These are phyloP conservation scores for Lasius fuliginosus DNA, from an alignment of 2,888 invertebrate genomes.

Conservation along the genomic window DNA sequence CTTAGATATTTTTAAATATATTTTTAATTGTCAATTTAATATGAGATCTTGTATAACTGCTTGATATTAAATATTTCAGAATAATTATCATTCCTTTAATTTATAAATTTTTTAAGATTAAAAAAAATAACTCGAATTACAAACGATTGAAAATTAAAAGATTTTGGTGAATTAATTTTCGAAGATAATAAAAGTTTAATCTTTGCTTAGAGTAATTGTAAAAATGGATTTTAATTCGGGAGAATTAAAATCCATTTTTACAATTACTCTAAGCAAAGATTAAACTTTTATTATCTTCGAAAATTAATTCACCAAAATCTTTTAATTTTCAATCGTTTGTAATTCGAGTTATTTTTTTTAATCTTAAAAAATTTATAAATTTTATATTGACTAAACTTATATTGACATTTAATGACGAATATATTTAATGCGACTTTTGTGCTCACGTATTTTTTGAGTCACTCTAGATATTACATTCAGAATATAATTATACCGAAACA, in stretches of 20 bases:
- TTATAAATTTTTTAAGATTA: background rate
- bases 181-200: background rate
- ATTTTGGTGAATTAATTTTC: background rate
- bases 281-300: background rate
- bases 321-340: background rate
- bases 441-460: background rate
- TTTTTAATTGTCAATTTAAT: background rate
- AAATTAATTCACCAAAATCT: background rate
- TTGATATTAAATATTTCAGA: background rate
- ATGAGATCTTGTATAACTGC: background rate
- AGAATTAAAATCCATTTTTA: background rate
- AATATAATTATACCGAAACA: background rate
- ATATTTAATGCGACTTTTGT: background rate
- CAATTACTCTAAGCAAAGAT: background rate
- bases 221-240: background rate
- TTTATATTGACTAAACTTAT: no score
- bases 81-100: slow-evolving; percentile 2
- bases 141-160: background rate
- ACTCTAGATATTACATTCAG: background rate
- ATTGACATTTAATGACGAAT: background rate
- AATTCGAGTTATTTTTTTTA: background rate
- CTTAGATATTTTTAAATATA: background rate
- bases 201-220: background rate
- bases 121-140: background rate
- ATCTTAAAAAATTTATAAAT: background rate